These are phyloP conservation scores for Echeneis naucrates DNA, from an alignment of 2,797 vertebrate genomes.

Conservation along the genomic window DNA sequence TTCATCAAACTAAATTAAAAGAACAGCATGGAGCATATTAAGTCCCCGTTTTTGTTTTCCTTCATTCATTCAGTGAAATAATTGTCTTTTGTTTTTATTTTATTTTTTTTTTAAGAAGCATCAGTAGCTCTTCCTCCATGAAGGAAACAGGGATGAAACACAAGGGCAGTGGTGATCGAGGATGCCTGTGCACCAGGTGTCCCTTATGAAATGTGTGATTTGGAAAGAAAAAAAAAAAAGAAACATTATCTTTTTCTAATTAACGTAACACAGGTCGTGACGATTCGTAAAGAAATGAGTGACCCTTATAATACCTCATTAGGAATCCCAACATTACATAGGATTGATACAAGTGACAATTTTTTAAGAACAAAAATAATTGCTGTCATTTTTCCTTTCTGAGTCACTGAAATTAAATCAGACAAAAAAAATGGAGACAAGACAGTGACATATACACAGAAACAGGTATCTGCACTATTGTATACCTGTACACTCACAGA, in stretches of 20 bases:
- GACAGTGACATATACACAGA: slow-evolving; percentile 64
- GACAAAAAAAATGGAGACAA: slow-evolving; percentile 65
- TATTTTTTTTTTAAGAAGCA: slow-evolving; percentile 70
- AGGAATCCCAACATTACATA: slow-evolving; percentile 75
- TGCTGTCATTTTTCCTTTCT: slow-evolving; percentile 66
- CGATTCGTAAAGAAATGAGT: slow-evolving; percentile 72
- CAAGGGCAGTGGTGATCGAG: slow-evolving; percentile 67
- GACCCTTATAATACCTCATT: slow-evolving; percentile 77
- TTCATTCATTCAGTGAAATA: slow-evolving; percentile 74
- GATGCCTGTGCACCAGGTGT: slow-evolving; percentile 60
- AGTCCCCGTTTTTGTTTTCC: slow-evolving; percentile 72
- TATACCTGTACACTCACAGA: slow-evolving; percentile 62
- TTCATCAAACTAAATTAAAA: slow-evolving; percentile 87
- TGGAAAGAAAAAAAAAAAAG: slow-evolving; percentile 57
- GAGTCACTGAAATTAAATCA: slow-evolving; percentile 67
- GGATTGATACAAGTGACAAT: slow-evolving; percentile 71
- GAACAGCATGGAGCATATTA: slow-evolving; percentile 84
- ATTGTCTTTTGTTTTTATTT: slow-evolving; percentile 68
- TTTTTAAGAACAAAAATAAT: slow-evolving; percentile 66
- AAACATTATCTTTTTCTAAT: slow-evolving; percentile 71
- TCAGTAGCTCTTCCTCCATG: slow-evolving; percentile 62
- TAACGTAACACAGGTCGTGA: slow-evolving; percentile 31
- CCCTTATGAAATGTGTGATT: slow-evolving; percentile 66
- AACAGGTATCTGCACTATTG: slow-evolving; percentile 64
- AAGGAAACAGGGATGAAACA: slow-evolving; percentile 66